Evolutionary conservation across 2,888 invertebrate species (phyloP), one percentile per base, ranked within the genome.

Genomic region (Exocentrus adspersus): DNA sequence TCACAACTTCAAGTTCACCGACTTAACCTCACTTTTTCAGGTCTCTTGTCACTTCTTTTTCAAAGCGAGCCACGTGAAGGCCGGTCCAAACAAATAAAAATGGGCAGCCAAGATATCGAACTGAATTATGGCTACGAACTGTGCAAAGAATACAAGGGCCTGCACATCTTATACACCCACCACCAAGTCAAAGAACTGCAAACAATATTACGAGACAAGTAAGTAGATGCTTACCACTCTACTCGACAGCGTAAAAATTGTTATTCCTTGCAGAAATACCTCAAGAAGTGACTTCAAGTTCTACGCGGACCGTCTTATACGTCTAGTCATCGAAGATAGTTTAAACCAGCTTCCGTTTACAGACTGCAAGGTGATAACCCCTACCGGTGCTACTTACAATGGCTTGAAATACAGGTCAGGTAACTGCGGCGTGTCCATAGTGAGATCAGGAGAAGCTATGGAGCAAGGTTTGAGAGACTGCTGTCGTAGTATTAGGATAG

Each of bases 301-400:
- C 84, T 98, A 95, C 82, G 98, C 98, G 0, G 99, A 99, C 82
- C 90, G 99, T 69, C 85, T 99, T 82, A 99, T 99, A 78, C 90
- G 99, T 2, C 86, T 99, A 32, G 97, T 99, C 0, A 97, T 99
- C 66, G 99, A 99, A 80, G 98, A 98, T 82, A 98, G 98, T 69
- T 85, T 99, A 21, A 99, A 99, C 84, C 97, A 97, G 79, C 84
- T 98, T 59, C 98, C 99, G 0, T 98, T 97, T 80, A 91, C 93
- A 0, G 92, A 94, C 81, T 93, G 93, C 78, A 89, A 91, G 71
- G 93, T 99, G 2, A 90, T 91, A 17, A 99, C 99, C 1, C 98
- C 98, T 0, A 98, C 98, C 0, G 93, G 94, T 53, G 92, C 92
- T 7, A 85, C 89, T 37, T 98, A 98, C 79, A 89, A 95, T 77